Evolutionary conservation across 2,113 vertebrate genomes (phyloP), one percentile per base, ranked within the genome.

Genomic region (Ceuthmochares aereus): DNA sequence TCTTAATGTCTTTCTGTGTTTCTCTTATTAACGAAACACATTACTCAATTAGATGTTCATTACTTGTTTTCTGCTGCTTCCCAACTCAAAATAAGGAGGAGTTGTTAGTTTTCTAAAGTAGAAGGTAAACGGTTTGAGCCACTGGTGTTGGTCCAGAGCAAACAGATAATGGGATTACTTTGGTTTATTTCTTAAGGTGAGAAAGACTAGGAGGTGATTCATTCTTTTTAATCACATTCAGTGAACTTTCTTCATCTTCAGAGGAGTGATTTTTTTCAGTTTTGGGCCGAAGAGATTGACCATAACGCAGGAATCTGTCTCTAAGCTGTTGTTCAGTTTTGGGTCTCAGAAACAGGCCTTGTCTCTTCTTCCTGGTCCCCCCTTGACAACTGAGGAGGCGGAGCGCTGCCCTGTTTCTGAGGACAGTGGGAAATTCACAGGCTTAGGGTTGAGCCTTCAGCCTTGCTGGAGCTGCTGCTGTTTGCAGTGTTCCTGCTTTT

Each of bases 51-150:
- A 22, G 22, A 2, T 82, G n/a, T 60, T 73, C 4, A 10, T 87
- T 64, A 37, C 5, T 1, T 66, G 14, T 32, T 85, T 84, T 68
- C 9, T 45, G 73, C 59, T 42, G 19, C 22, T 87, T 70, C 49
- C 58, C 43, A 76, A 26, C 25, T 87, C 25, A 25, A 29, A 66
- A 23, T 40, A 13, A 30, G 30, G 18, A 73, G 26, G 12, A 62
- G 4, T 62, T 81, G 18, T 15, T 32, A 36, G 43, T 4, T 21
- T 25, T 32, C 32, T 32, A 40, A 34, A 66, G 36, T 78, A 49
- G 0, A 0, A 63, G 34, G 12, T 69, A 42, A 67, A 52, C 47
- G 8, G 4, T 15, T 77, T 70, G 19, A 49, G n/a, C 40, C 1
- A 0, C 47, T 52, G 26, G 26, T 49, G 8, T 55, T 69, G 10